Base-by-base conservation (phyloP, 2,797 vertebrate genomes). In the Micrastur ruficollis region DNA sequence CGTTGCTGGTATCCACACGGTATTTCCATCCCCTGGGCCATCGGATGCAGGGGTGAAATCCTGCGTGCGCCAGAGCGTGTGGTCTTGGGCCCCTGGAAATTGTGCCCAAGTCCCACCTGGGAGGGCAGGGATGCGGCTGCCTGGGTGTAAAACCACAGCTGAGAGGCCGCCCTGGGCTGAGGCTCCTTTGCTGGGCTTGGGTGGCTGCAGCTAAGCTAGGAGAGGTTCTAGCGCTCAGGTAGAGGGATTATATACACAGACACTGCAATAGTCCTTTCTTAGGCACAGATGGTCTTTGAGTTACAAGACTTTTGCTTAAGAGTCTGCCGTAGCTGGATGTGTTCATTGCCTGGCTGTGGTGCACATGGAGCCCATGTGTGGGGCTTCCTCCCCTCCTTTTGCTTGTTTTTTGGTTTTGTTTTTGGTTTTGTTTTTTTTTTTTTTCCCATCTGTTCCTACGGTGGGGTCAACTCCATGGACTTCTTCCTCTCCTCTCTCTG, bases 401-500 rank as follows among this genome's bases (percentile, higher is more conserved):
- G 17, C 32, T 40, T 7, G 8, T 2, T 31, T 68, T 49, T 11
- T 0, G 2, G 42, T 42, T 11, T 0, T 2, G 42, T 42, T 49
- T 23, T 12, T 13, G 5, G 15, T 16, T 42, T 15, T 50, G 14
- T 49, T 29, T 68, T 53, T 11, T 0, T 2, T n/a, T n/a, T n/a
- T n/a, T n/a, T n/a, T n/a, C n/a, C 34, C 49, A 2, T 1, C 36
- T 12, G 12, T 23, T 73, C 62, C 90, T 97, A 98, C 0, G 97
- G 97, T 4, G 96, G 94, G 4, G 98, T 97, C 95, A 98, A 80
- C 94, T 98, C 98, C 97, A 98, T 98, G 90, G 98, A 98, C 81
- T 98, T 98, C 94, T 97, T 98, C 72, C 97, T 96, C 84, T 98
- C 98, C 78, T 98, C 98, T 83, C 86, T 94, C 34, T 97, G 98